Evolutionary conservation across 2,797 vertebrate species (phyloP).

Genomic region (Syngnathus rostellatus): DNA sequence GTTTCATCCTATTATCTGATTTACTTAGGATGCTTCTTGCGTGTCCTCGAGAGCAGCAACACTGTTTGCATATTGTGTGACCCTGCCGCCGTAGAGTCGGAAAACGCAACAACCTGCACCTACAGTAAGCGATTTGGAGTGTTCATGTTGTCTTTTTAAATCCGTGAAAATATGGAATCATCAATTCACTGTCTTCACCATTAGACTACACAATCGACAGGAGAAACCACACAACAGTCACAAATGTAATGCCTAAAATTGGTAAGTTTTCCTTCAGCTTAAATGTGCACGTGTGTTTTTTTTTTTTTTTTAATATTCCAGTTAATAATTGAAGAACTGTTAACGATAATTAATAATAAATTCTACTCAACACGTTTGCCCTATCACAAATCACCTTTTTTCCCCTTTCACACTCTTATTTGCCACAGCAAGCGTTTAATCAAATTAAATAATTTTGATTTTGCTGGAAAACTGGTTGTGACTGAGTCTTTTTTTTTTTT

Average conservation of each 20-base stretch:
- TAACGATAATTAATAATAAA: neutral
- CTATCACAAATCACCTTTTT: neutral
- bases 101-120: conserved; percentile 65
- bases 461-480: too few species aligned
- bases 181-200: neutral
- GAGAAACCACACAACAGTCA: conserved; percentile 60
- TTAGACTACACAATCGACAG: conserved; percentile 58
- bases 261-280: conserved; percentile 53
- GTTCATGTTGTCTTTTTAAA: neutral
- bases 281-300: neutral
- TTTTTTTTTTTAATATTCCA: neutral
- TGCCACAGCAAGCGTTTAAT: neutral
- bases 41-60: conserved; percentile 76
- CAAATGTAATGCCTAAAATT: conserved; percentile 64
- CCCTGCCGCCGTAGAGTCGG: conserved; percentile 49
- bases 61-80: conserved; percentile 77
- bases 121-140: conserved; percentile 55
- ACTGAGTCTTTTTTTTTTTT: neutral
- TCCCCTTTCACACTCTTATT: neutral
- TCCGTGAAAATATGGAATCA: neutral
- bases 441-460: too few species aligned
- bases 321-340: neutral
- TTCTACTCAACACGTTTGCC: neutral
- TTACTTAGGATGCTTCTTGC: conserved; percentile 76
- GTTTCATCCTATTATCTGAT: conserved; percentile 4